Conservation (phyloP, 2,797 vertebrate species). For the Chaenodraco wilsoni region DNA sequence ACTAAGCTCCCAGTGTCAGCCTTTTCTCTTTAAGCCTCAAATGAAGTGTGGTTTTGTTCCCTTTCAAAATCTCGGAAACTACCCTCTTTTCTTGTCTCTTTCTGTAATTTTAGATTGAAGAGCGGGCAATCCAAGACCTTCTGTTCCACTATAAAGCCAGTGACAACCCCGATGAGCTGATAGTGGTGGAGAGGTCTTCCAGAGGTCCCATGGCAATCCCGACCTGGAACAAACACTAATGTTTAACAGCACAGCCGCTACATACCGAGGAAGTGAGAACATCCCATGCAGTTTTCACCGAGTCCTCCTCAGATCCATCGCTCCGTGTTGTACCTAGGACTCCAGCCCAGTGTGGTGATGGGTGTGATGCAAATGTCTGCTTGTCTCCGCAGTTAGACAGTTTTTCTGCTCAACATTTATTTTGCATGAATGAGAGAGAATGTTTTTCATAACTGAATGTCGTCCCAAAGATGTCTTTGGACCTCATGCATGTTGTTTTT, state of each 20-base stretch:
- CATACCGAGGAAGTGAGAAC: constrained; percentile 38
- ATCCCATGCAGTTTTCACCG: constrained; percentile 26
- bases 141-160: constrained; percentile 89
- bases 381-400: constrained; percentile 34
- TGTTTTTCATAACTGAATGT: constrained; percentile 43
- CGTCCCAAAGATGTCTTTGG: constrained; percentile 2
- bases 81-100: constrained; percentile 15
- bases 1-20: constrained; percentile 47
- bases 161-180: constrained; percentile 94
- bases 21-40: constrained; percentile 43
- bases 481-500: constrained; percentile 14
- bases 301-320: constrained; percentile 18
- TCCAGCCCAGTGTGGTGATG: neutral
- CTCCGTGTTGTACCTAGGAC: constrained; percentile 19
- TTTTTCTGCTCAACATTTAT: constrained; percentile 50
- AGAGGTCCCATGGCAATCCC: constrained; percentile 92
- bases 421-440: constrained; percentile 17
- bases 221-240: constrained; percentile 95
- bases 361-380: constrained; percentile 22
- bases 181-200: constrained; percentile 91
- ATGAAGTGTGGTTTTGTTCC: constrained; percentile 31
- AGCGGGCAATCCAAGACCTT: constrained; percentile 94
- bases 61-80: constrained; percentile 12
- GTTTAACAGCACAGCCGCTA: constrained; percentile 20
- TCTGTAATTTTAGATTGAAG: constrained; percentile 88